Base-by-base conservation (phyloP, 2,888 invertebrate genomes). In the Plebejus argus region DNA sequence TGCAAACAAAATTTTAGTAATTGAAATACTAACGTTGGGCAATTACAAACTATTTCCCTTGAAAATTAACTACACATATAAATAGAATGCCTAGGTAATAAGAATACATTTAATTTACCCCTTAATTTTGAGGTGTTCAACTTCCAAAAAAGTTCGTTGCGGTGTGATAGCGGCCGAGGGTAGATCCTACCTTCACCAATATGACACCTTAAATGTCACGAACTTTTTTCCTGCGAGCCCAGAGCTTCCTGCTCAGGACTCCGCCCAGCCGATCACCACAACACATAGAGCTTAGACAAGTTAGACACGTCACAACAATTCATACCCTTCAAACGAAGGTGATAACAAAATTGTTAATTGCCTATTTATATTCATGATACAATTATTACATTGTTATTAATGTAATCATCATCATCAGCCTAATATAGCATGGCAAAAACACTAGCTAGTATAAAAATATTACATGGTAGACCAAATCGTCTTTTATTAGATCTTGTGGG, bases 211-310 rank as follows among this genome's bases (percentile, higher is more conserved):
- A 87, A 90, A 89, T 89, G 87, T 85, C 89, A 88, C 66, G 84
- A 79, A 84, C 85, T 85, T 87, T 87, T 88, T 87, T 86, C 85
- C 79, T 77, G 78, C 78, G 76, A 76, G 79, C 70, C 72, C 49
- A 79, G 81, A 76, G 84, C 86, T 92, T 91, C 92, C 92, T 90
- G 88, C 74, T 74, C 28, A 12, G 20, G 45, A 53, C 88, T 91
- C 87, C 89, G 84, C 89, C 89, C 86, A 83, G 79, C 81, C 78
- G 81, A 88, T 89, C 83, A 79, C 81, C 81, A 79, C 78, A 78
- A 20, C 20, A 53, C 23, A 20, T 78, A 86, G 83, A 84, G 78
- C 78, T 83, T 78, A 6, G 58, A 70, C 81, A 15, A 8, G 72
- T 6, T 81, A 86, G 85, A 85, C 56, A 77, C 49, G 83, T 76